Evolutionary conservation across 37 sponge, comb jelly and placozoan species (phyloP).

Genomic region (Hexactinellida sp.): DNA sequence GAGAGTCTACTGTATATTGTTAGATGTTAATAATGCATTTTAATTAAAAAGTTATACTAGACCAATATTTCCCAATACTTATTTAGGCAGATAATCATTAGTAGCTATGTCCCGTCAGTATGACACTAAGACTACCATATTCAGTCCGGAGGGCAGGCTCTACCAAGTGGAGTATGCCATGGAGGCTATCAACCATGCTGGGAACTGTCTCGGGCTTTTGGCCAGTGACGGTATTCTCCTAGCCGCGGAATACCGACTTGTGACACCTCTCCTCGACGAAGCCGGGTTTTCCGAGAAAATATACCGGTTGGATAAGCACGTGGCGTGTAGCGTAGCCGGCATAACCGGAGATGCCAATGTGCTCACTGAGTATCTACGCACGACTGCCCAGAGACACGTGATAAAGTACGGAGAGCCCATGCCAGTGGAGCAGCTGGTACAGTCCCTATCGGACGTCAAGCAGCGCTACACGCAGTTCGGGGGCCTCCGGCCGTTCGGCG

Average conservation of each 20-base stretch:
- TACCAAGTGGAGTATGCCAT: constrained; percentile 99
- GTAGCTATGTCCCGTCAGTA: constrained; percentile 61
- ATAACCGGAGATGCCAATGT: constrained; percentile 97
- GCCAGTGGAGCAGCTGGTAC: constrained; percentile 91
- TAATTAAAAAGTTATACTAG: too few species aligned
- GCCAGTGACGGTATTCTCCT: constrained; percentile 88
- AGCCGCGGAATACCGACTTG: constrained; percentile 84
- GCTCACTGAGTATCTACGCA: constrained; percentile 59
- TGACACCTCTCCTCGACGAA: constrained; percentile 85
- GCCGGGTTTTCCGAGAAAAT: constrained; percentile 87
- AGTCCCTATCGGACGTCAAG: constrained; percentile 79
- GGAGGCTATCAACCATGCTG: constrained; percentile 93
- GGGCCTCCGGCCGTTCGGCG: constrained; percentile 89
- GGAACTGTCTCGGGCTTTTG: constrained; percentile 86
- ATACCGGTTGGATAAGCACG: constrained; percentile 78
- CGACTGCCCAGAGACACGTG: constrained; percentile 56
- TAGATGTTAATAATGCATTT: too few species aligned
- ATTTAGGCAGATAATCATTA: too few species aligned
- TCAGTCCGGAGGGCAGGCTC: constrained; percentile 93
- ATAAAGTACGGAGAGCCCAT: constrained; percentile 78
- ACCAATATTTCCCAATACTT: too few species aligned
- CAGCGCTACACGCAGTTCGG: constrained; percentile 94
- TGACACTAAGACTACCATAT: constrained; percentile 88
- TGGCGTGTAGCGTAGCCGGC: constrained; percentile 99
- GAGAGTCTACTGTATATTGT: too few species aligned